Evolutionary conservation across 2,888 invertebrate species (phyloP), one percentile per base, ranked within the genome.

Genomic region (Noctua comes): DNA sequence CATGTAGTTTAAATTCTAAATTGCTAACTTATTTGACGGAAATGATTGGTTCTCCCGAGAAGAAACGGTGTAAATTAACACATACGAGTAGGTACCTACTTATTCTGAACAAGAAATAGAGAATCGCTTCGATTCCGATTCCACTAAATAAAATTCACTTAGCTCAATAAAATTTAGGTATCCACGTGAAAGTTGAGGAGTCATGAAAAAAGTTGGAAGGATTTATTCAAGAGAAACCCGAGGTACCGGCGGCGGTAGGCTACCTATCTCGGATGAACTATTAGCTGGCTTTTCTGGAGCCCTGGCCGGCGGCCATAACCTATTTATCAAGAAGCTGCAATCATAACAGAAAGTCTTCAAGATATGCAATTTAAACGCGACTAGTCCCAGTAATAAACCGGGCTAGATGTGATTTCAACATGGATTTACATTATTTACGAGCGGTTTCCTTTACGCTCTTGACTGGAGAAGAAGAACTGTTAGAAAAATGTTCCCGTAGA

Each of bases 311-410:
- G 66, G 83, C 54, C 51, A 74, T 70, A 31, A 68, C 57, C 51
- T 82, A 71, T 82, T 71, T 85, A 76, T 72, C 86, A 76, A 68
- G 57, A 80, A 48, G 31, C 36, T 74, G 54, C 66, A 68, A 82
- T 59, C 69, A 66, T 68, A 51, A 64, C 48, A 68, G 62, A 74
- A 70, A 43, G 59, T 71, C 66, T 57, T 71, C 18, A 43, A 75
- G 72, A 82, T 86, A 86, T 77, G 78, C 51, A 54, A 68, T 77
- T 77, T 78, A 62, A 77, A 68, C 54, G 27, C 11, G 68, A 68
- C 66, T 27, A 62, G 24, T 51, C 7, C 27, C 6, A 68, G 36
- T 62, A 40, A 62, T 73, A 79, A 71, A 66, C 11, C 59, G 51
- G 21, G 27, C 46, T 40, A 68, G 51, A 46, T 66, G n/a, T 18